Conservation (phyloP, 2,113 vertebrate species). For the Paramormyrops kingsleyae region DNA sequence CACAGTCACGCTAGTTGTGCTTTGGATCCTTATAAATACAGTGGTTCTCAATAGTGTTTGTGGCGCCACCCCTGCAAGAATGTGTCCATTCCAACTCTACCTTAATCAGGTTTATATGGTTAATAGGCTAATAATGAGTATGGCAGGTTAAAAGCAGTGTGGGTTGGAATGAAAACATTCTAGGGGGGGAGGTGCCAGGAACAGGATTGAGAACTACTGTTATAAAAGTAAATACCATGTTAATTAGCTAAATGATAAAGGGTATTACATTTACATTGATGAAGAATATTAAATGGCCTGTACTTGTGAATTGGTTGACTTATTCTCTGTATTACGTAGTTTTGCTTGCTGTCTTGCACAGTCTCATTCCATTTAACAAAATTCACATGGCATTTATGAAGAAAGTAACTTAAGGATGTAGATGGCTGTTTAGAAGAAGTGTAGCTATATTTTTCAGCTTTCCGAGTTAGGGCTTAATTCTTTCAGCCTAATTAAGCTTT, state of each 20-base stretch:
- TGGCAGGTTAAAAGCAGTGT: too few relatives aligned
- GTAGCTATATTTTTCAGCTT: not conserved
- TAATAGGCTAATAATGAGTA: too few relatives aligned
- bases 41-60: too few relatives aligned
- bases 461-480: not conserved
- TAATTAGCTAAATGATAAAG: not conserved
- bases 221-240: not conserved
- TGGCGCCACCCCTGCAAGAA: too few relatives aligned
- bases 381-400: not conserved
- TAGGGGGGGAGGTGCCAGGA: too few relatives aligned
- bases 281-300: not conserved
- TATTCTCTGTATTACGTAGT: not conserved
- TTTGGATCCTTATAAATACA: not conserved
- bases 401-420: not conserved
- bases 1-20: not conserved
- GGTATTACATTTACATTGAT: not conserved
- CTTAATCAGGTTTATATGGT: too few relatives aligned
- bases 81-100: too few relatives aligned
- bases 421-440: not conserved
- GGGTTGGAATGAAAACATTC: too few relatives aligned
- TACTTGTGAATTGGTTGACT: not conserved
- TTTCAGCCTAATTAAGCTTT: not conserved
- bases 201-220: not conserved
- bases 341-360: not conserved
- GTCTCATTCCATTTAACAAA: not conserved